Conservation (phyloP, 1,140 invertebrate species). For the Lepidurus arcticus region DNA sequence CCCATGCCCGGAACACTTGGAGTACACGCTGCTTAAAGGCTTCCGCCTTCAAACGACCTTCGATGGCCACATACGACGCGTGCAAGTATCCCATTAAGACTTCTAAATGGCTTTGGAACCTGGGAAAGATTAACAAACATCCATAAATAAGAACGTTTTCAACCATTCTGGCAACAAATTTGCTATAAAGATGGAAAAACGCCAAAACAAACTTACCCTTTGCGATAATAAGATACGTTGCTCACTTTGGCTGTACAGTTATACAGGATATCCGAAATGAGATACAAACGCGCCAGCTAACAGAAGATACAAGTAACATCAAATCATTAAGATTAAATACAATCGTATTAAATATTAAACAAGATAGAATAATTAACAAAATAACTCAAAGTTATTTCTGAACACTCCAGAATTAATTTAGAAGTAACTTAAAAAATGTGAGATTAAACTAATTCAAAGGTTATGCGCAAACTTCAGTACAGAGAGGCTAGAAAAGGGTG, state of each 20-base stretch:
- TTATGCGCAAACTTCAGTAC: conserved; percentile 31
- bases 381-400: too few relatives aligned
- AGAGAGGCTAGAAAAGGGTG: conserved; percentile 4
- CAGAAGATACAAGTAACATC: conserved; percentile 38
- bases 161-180: conserved; percentile 22
- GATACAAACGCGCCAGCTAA: conserved; percentile 82
- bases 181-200: conserved; percentile 8
- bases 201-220: conserved; percentile 58
- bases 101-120: conserved; percentile 78
- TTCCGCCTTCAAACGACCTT: conserved; percentile 87
- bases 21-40: conserved; percentile 95
- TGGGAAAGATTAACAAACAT: conserved; percentile 42
- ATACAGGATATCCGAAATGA: conserved; percentile 94
- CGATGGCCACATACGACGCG: conserved; percentile 68
- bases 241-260: conserved; percentile 94
- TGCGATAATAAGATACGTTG: conserved; percentile 94
- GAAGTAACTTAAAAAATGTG: conserved; percentile 23
- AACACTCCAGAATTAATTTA: too few relatives aligned
- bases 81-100: conserved; percentile 82
- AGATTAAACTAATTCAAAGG: conserved; percentile 26
- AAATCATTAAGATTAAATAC: conserved; percentile 16
- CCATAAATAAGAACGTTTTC: too few relatives aligned
- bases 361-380: neutral
- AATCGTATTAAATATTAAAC: conserved; percentile 11
- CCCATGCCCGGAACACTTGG: conserved; percentile 91